These are phyloP conservation scores for Poeciliopsis infans DNA, from an alignment of 2,797 vertebrate genomes.

Conservation along the genomic window DNA sequence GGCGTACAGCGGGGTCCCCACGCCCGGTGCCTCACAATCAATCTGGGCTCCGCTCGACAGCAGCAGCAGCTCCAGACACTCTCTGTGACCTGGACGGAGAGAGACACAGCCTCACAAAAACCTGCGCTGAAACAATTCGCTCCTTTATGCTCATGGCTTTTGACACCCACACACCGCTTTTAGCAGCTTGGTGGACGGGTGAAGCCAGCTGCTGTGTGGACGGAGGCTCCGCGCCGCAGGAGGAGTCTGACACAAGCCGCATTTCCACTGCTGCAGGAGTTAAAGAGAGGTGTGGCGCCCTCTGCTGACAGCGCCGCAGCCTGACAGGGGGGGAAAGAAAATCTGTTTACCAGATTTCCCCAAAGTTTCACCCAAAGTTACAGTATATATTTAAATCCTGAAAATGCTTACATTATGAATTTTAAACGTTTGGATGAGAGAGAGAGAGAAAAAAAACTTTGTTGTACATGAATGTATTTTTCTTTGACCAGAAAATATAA, in stretches of 20 bases:
- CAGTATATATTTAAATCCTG: neutral
- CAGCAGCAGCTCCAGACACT: slow-evolving; percentile 91
- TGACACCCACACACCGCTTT: slow-evolving; percentile 78
- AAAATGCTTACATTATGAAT: neutral
- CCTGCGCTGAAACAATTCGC: neutral
- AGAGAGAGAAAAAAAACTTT: neutral
- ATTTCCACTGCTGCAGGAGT: slow-evolving; percentile 88
- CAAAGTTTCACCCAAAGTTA: neutral
- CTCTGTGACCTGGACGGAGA: slow-evolving; percentile 81
- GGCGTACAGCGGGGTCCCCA: slow-evolving; percentile 86
- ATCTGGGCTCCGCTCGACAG: slow-evolving; percentile 83
- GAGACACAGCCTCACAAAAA: slow-evolving; percentile 6
- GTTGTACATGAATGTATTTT: neutral
- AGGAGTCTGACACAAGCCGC: slow-evolving; percentile 84
- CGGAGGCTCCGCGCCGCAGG: slow-evolving; percentile 79
- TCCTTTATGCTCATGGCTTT: neutral
- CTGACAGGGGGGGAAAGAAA: slow-evolving; percentile 62
- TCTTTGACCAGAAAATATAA: neutral
- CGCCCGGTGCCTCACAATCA: slow-evolving; percentile 82
- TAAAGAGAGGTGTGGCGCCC: slow-evolving; percentile 88
- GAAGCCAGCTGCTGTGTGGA: slow-evolving; percentile 78
- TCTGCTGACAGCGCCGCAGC: slow-evolving; percentile 83
- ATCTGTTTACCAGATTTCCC: neutral
- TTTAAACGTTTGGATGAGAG: neutral
- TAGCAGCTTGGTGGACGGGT: slow-evolving; percentile 86